A percentile compares a stretch with the other conserved stretches of the same genome.
phyloP scores from a whole-genome alignment of 2,797 vertebrate species.

The Neoniphon sammara region DNA sequence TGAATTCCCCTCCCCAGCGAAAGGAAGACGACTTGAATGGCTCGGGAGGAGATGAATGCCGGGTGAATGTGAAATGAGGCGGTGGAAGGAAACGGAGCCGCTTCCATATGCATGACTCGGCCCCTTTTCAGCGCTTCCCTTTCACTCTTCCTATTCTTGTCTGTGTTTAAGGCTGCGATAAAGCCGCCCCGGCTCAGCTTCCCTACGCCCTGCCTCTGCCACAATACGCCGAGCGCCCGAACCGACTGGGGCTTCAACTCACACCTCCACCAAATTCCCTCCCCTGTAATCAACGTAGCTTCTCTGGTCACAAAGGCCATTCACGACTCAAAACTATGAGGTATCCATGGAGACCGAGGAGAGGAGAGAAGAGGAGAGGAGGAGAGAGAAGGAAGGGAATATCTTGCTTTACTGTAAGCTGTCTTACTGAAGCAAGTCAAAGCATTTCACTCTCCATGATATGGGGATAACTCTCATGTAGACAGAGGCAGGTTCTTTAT shows the following conservation, averaged over 20 bases:
- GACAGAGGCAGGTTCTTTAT: not conserved
- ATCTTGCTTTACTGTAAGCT: not conserved
- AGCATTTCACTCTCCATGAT: conserved; percentile 1
- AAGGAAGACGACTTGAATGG: conserved; percentile 68
- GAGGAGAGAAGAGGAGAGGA: not conserved
- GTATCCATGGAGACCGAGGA: conserved; percentile 22
- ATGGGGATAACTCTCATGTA: not conserved
- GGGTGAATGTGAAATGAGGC: conserved; percentile 73
- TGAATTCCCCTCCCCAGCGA: conserved; percentile 62
- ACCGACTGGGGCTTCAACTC: conserved; percentile 45
- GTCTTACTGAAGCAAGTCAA: conserved; percentile 11
- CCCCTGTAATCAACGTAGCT: conserved; percentile 47
- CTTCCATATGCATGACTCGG: conserved; percentile 69
- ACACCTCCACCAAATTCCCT: conserved; percentile 32
- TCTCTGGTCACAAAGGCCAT: conserved; percentile 45
- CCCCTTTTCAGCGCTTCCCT: conserved; percentile 56
- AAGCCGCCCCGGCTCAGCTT: conserved; percentile 48
- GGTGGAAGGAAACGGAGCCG: conserved; percentile 49
- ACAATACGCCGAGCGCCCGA: conserved; percentile 50
- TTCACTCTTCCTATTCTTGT: conserved; percentile 59
- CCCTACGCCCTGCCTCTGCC: conserved; percentile 30
- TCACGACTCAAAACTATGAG: not conserved
- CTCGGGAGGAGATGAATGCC: conserved; percentile 67
- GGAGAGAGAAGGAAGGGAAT: not conserved
- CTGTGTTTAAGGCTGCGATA: conserved; percentile 62